Base-by-base conservation (phyloP, 2,797 vertebrate species). In the Melanotaenia boesemani region DNA sequence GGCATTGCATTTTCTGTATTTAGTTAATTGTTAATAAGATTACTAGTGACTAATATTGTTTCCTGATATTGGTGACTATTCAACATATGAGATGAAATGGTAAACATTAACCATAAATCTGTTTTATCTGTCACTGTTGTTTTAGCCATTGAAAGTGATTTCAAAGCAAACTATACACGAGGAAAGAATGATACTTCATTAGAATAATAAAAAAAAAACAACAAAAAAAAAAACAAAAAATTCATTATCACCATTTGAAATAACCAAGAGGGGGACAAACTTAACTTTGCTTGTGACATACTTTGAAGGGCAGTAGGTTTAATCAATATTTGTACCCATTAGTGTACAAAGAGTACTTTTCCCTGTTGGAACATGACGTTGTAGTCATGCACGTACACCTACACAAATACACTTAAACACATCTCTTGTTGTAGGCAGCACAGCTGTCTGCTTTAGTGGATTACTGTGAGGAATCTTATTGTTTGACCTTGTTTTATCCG, bases 291-390 rank as follows among this genome's bases (percentile, higher is more conserved):
- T 24, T 8, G 15, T 77, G 61, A 79, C 72, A 75, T 28, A 81
- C 56, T 69, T 70, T 55, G 63, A 79, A 55, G 54, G 34, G 67
- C 61, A 67, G 70, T 39, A 13, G 83, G 58, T 39, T 58, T 39
- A 88, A 90, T 92, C 90, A 91, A 93, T 92, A 93, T 86, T 88
- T 91, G 80, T 34, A 72, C 44, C 10, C n/a, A 56, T 63, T 36
- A 22, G 73, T 68, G 86, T 67, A 83, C 88, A 89, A 79, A 91
- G 68, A 77, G 89, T 72, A 59, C 79, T 59, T 44, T 56, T 55
- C 30, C 30, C 48, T 74, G 16, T 52, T 69, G 60, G 76, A 70
- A 84, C 84, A 88, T 46, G 71, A 72, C 64, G 58, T 22, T n/a
- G 41, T 55, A 72, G 61, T 62, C 61, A 67, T 48, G 20, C 81